Conservation (phyloP, 1,140 invertebrate species). For the Neotoxoptera formosana region DNA sequence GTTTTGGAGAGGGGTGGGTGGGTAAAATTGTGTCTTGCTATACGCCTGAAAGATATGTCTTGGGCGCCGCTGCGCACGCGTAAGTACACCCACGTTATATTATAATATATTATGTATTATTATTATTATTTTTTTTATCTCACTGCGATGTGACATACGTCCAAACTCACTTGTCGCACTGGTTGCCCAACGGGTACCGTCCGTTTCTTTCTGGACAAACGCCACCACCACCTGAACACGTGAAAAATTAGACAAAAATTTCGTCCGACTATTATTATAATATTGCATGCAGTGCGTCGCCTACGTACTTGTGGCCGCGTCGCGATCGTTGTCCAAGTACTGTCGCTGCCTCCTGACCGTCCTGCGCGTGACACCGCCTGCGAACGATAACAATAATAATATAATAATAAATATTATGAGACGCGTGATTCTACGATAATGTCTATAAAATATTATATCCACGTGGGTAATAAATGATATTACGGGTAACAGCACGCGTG, state of each 20-base stretch:
- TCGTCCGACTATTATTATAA: not conserved
- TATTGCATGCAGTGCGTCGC: not conserved
- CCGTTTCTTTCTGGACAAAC: conserved; percentile 74
- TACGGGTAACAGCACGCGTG: not conserved
- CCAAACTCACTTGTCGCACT: conserved; percentile 70
- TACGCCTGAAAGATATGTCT: too few relatives aligned
- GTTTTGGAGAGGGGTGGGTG: too few relatives aligned
- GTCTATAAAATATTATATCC: not conserved
- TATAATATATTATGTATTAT: not conserved
- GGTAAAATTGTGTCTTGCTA: too few relatives aligned
- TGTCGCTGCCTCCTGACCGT: conserved; percentile 36
- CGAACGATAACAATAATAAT: not conserved
- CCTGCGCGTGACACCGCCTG: not conserved
- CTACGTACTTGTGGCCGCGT: conserved; percentile 28
- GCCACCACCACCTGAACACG: conserved; percentile 9
- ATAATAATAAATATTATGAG: not conserved
- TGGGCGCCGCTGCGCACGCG: too few relatives aligned
- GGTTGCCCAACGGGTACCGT: conserved; percentile 72
- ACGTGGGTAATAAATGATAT: not conserved
- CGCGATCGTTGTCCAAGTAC: conserved; percentile 17
- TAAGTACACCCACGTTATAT: not conserved
- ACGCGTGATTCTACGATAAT: not conserved
- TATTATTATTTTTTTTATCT: not conserved
- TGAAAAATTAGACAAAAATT: conserved; percentile 1
- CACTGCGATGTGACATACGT: not conserved